Percentiles rank a stretch among this genome's conserved stretches.
Conservation (phyloP, 2,888 invertebrate genomes). For the Macrophya alboannulata region DNA sequence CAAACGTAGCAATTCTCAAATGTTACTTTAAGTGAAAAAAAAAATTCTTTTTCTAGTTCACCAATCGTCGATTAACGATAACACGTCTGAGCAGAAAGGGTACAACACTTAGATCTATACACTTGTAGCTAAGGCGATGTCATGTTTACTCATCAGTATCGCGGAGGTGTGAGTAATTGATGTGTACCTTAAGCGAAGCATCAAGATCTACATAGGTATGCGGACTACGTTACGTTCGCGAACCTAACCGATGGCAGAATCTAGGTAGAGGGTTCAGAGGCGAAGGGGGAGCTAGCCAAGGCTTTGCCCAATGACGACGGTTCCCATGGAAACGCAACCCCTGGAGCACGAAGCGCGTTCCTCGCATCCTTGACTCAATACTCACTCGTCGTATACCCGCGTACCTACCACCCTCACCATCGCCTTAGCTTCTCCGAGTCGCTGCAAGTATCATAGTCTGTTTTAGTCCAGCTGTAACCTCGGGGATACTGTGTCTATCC, state of each 20-base stretch:
- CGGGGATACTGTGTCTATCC: conserved; percentile 18
- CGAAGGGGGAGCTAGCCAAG: conserved; percentile 65
- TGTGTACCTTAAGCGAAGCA: background rate
- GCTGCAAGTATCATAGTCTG: conserved; percentile 14
- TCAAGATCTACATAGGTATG: background rate
- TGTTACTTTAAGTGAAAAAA: too few species aligned
- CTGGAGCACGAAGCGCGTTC: conserved; percentile 65
- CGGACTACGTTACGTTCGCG: background rate
- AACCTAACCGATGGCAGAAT: conserved; percentile 45
- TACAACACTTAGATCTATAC: too few species aligned
- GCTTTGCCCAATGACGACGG: conserved; percentile 76
- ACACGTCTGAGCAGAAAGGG: too few species aligned
- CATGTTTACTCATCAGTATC: background rate
- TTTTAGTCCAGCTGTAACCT: conserved; percentile 31
- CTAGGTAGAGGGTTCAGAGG: conserved; percentile 51
- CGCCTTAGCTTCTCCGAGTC: conserved; percentile 29
- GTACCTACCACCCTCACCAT: conserved; percentile 58
- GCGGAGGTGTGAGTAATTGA: background rate
- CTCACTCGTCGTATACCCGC: conserved; percentile 64
- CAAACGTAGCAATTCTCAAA: too few species aligned
- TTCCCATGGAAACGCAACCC: conserved; percentile 78
- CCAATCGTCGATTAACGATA: too few species aligned
- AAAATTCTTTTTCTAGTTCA: too few species aligned
- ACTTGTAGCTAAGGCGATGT: background rate
- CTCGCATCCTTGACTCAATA: conserved; percentile 73